Percentiles rank a stretch among this genome's conserved stretches.
phyloP scores from a whole-genome alignment of 2,888 invertebrate genomes.

The Corbicula japonica region DNA sequence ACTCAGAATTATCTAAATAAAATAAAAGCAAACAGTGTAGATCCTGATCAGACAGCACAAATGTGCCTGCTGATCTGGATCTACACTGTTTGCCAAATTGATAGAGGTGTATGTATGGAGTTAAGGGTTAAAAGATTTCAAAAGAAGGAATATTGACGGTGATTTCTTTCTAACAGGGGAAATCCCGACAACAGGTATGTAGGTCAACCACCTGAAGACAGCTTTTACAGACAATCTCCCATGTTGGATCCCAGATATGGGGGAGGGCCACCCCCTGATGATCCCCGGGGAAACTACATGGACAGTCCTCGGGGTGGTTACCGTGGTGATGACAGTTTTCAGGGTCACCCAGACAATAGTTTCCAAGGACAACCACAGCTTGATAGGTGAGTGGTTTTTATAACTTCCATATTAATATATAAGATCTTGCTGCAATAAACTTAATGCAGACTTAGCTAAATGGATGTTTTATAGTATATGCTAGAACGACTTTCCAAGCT shows the following conservation, averaged over 20 bases:
- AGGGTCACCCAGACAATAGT: slow-evolving; percentile 62
- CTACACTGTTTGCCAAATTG: too few species aligned
- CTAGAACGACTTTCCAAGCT: too few species aligned
- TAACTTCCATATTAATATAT: too few species aligned
- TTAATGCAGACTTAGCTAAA: too few species aligned
- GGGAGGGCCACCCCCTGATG: slow-evolving; percentile 61
- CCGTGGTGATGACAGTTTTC: slow-evolving; percentile 50
- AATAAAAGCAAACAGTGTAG: too few species aligned
- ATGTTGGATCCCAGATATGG: slow-evolving; percentile 54
- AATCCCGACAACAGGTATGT: slow-evolving; percentile 55
- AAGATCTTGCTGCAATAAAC: slow-evolving; percentile 1
- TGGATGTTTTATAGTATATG: too few species aligned
- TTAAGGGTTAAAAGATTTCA: too few species aligned
- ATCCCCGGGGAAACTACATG: slow-evolving; percentile 63
- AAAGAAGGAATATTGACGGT: too few species aligned
- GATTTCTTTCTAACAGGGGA: slow-evolving; percentile 29
- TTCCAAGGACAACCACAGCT: slow-evolving; percentile 57
- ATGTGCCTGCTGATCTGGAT: too few species aligned
- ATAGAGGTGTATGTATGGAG: too few species aligned
- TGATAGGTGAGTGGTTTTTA: slow-evolving; percentile 47
- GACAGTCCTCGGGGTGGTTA: slow-evolving; percentile 59
- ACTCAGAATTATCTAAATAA: too few species aligned
- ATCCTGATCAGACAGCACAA: too few species aligned
- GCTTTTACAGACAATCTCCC: slow-evolving; percentile 68
- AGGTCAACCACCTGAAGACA: slow-evolving; percentile 46